phyloP scores from a whole-genome alignment of 2,113 vertebrate genomes.

The Podocnemis expansa region DNA sequence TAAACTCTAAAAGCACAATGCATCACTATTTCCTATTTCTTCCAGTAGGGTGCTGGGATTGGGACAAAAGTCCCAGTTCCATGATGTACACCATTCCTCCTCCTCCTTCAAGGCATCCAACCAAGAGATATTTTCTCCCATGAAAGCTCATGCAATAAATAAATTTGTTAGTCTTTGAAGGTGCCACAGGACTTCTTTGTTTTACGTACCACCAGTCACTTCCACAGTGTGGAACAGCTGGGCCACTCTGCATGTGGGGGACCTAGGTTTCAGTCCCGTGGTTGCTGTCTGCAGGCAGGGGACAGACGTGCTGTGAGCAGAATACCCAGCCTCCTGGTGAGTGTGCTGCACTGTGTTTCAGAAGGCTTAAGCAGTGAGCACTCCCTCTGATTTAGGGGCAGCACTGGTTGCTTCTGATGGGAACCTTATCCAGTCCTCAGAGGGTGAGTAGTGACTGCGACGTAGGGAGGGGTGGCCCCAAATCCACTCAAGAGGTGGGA shows the following conservation, averaged over 20 bases:
- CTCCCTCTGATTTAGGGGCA: neutral
- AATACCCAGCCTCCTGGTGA: neutral
- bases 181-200: too few species aligned
- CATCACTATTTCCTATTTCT: neutral
- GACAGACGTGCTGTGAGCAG: neutral
- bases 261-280: neutral
- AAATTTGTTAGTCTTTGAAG: too few species aligned
- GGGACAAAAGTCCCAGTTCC: neutral
- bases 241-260: neutral
- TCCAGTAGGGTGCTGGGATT: neutral
- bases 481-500: accelerated
- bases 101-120: too few species aligned
- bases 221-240: neutral
- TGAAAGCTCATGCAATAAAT: too few species aligned
- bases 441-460: neutral
- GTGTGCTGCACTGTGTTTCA: neutral
- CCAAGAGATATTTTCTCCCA: too few species aligned
- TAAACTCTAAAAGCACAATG: neutral
- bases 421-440: accelerated
- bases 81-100: neutral
- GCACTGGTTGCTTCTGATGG: neutral
- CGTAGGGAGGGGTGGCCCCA: neutral
- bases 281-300: neutral
- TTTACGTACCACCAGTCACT: neutral
- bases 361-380: neutral